phyloP scores from a whole-genome alignment of 1,140 invertebrate species.

The Stenopsyche tienmushanensis region DNA sequence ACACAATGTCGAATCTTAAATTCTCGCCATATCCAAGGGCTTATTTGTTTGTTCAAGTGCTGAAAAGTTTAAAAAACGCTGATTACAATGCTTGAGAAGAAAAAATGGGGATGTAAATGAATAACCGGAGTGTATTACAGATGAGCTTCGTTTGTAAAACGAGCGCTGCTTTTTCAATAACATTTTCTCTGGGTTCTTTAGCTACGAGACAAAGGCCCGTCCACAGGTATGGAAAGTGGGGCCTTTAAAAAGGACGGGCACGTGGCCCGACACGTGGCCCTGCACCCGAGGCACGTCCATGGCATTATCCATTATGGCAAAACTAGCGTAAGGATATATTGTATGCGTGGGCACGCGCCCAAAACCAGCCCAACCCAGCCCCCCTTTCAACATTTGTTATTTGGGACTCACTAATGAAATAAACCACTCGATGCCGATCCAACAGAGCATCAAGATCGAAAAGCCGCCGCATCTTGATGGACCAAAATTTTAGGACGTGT shows the following conservation, averaged over 20 bases:
- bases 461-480: not conserved
- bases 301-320: not conserved
- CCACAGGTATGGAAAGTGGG: conserved; percentile 15
- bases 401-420: conserved; percentile 3
- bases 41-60: no score
- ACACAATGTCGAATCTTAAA: no score
- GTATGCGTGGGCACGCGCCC: not conserved
- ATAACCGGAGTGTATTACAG: not conserved
- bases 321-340: not conserved
- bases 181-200: not conserved
- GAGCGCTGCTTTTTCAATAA: not conserved
- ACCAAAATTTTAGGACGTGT: no score
- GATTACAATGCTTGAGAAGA: not conserved
- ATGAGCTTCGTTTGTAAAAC: not conserved
- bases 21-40: no score
- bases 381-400: not conserved
- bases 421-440: conserved; percentile 20
- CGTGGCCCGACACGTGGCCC: not conserved
- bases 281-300: not conserved
- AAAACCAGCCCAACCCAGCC: not conserved
- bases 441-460: not conserved
- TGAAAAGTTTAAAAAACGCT: not conserved
- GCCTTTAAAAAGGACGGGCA: conserved; percentile 1
- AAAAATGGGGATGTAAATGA: not conserved
- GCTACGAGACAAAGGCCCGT: not conserved